Percentiles rank a stretch among this genome's conserved stretches.
Conservation (phyloP, 2,888 invertebrate species). For the Conomelus anceps region DNA sequence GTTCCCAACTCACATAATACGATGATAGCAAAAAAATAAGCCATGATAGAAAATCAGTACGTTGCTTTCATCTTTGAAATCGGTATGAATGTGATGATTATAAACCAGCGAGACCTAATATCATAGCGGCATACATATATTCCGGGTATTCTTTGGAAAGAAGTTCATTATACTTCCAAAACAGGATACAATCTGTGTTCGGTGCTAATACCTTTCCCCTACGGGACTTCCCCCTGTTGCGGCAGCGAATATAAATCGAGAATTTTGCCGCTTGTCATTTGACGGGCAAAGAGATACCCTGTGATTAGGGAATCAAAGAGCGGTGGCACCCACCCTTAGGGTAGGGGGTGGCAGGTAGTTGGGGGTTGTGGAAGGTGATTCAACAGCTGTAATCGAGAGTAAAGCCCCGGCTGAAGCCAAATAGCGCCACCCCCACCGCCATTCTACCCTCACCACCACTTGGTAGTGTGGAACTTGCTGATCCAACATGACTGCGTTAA, state of each 20-base stretch:
- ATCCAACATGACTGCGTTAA: background rate
- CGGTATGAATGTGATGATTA: conserved; percentile 1
- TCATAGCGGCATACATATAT: background rate
- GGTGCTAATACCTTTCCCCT: conserved; percentile 10
- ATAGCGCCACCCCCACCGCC: background rate
- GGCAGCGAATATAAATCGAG: conserved; percentile 8
- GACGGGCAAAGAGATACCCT: conserved; percentile 1
- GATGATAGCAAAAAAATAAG: background rate
- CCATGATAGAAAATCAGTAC: background rate
- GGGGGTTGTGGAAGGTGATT: background rate
- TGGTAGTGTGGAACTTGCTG: background rate
- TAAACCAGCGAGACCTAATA: background rate
- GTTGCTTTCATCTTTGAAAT: background rate
- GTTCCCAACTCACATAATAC: background rate
- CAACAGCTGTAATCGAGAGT: background rate
- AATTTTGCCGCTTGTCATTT: conserved; percentile 12
- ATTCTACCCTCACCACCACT: background rate
- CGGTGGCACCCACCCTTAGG: background rate
- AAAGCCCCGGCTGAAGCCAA: background rate
- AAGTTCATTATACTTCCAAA: conserved; percentile 13
- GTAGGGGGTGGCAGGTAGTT: background rate
- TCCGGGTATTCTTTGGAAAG: conserved; percentile 11
- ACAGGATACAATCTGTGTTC: conserved; percentile 2
- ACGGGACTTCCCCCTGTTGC: background rate
- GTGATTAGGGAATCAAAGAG: conserved; percentile 13